phyloP scores from a whole-genome alignment of 2,113 vertebrate genomes.

The Urocolius indicus region DNA sequence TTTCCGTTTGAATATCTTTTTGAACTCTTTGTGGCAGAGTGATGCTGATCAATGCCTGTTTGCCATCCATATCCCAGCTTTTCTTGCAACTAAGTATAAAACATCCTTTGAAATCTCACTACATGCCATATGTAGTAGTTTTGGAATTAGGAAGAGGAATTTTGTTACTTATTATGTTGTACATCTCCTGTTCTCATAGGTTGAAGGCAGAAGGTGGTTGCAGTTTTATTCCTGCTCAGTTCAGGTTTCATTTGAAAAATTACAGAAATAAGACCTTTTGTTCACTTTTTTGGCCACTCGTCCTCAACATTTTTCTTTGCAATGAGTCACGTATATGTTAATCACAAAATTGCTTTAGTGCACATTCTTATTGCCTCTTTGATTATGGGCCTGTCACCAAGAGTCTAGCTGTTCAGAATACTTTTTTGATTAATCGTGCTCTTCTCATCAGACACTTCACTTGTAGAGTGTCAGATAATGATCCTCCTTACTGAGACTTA shows the following conservation, averaged over 20 bases:
- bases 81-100: neutral
- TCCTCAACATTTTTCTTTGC: neutral
- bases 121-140: neutral
- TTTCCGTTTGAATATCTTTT: neutral
- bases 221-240: neutral
- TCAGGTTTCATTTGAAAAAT: neutral
- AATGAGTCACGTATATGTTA: neutral
- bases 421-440: conserved; percentile 52
- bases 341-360: conserved; percentile 38
- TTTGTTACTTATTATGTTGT: neutral
- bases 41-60: neutral
- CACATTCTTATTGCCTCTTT: conserved; percentile 17
- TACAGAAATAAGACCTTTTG: neutral
- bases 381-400: conserved; percentile 32
- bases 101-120: neutral
- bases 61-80: neutral
- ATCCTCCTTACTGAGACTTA: conserved; percentile 22
- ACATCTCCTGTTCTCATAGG: neutral
- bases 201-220: neutral
- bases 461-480: conserved; percentile 35
- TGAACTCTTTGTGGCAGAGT: neutral
- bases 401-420: conserved; percentile 15
- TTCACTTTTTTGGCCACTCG: neutral
- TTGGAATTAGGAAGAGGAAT: neutral
- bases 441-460: conserved; percentile 44